A percentile compares a stretch with the other conserved stretches of the same genome.
Conservation (phyloP, 2,113 vertebrate species). For the Syngnathus floridae region DNA sequence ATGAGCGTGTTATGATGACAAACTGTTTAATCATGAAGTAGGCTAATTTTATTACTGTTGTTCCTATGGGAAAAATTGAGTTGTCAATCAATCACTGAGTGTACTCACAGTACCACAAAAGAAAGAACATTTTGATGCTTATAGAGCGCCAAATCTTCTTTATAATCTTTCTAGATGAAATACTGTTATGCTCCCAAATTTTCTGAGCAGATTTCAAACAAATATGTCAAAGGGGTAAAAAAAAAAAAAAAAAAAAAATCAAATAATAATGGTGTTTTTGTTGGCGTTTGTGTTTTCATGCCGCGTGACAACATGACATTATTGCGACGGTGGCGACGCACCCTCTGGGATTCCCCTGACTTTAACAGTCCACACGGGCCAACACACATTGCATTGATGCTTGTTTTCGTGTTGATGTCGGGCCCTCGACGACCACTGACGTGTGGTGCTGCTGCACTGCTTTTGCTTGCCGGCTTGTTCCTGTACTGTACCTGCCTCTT, state of each 20-base stretch:
- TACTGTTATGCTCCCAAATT: neutral
- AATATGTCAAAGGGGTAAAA: neutral
- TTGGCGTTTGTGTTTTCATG: neutral
- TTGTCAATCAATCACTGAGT: neutral
- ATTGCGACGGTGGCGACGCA: neutral
- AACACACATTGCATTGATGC: slow-evolving; percentile 2
- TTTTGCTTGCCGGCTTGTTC: neutral
- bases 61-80: neutral
- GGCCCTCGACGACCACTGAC: neutral
- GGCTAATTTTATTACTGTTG: neutral
- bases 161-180: too few relatives aligned
- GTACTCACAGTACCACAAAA: neutral
- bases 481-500: neutral
- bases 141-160: neutral
- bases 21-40: neutral
- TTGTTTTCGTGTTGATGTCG: neutral
- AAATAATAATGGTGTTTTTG: neutral
- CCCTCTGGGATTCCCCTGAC: slow-evolving; percentile 6
- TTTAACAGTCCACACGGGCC: neutral
- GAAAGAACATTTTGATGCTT: neutral
- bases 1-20: neutral
- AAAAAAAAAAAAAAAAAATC: neutral
- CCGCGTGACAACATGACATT: neutral
- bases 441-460: neutral
- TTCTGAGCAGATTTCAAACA: neutral